A percentile compares a stretch with the other conserved stretches of the same genome.
Evolutionary conservation across 92 coral and sea anemone genomes (phyloP).

Genomic region (Porites cylindrica): DNA sequence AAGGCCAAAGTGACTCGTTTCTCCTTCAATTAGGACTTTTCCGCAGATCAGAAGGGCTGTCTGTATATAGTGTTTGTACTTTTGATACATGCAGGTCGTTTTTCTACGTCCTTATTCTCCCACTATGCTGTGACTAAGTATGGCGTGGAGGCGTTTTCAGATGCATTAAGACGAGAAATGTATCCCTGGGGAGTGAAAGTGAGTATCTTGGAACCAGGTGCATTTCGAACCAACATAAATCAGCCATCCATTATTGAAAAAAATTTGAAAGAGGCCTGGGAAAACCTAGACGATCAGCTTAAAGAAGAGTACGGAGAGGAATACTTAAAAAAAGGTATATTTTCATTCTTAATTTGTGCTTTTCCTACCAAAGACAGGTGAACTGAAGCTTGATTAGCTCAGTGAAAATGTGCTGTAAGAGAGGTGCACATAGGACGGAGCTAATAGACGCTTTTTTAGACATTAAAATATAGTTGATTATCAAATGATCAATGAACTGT

Average conservation of each 20-base stretch:
- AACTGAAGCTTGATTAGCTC: too few species aligned
- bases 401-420: too few species aligned
- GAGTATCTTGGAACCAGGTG: slow-evolving; percentile 76
- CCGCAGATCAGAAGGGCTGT: too few species aligned
- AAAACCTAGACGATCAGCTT: slow-evolving; percentile 39
- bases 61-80: not conserved
- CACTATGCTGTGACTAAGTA: slow-evolving; percentile 57
- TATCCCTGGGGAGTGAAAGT: slow-evolving; percentile 57
- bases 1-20: slow-evolving; percentile 64
- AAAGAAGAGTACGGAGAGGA: slow-evolving; percentile 65
- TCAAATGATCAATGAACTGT: too few species aligned
- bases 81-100: not conserved
- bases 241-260: slow-evolving; percentile 18
- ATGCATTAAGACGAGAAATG: slow-evolving; percentile 58
- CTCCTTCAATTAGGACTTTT: slow-evolving; percentile 38
- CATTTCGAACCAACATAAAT: slow-evolving; percentile 70
- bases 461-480: too few species aligned
- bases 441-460: too few species aligned
- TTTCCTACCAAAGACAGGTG: too few species aligned
- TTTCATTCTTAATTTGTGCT: not conserved
- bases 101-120: not conserved
- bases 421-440: too few species aligned
- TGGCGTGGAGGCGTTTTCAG: slow-evolving; percentile 78
- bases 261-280: slow-evolving; percentile 37
- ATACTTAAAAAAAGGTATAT: slow-evolving; percentile 46